Evolutionary conservation across 2,888 invertebrate species (phyloP).

Genomic region (Agrotis ipsilon): DNA sequence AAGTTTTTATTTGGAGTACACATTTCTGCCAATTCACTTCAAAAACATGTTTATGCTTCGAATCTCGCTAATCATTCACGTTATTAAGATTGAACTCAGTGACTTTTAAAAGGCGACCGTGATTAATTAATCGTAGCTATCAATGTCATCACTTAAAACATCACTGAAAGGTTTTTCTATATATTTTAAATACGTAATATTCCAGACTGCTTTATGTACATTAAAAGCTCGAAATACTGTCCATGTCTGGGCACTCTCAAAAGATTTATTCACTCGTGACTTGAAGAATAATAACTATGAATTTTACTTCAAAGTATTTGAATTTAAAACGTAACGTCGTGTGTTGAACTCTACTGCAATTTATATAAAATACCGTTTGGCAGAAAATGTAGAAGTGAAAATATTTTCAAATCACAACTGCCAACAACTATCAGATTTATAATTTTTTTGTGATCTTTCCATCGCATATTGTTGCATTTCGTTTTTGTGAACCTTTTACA

Average conservation of each 20-base stretch:
- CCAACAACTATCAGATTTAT: constrained; percentile 1
- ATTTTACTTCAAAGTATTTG: constrained; percentile 37
- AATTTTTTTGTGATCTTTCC: neutral
- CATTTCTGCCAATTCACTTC: constrained; percentile 25
- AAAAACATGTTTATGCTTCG: constrained; percentile 30
- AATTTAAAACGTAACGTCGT: constrained; percentile 26
- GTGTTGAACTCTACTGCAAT: constrained; percentile 5
- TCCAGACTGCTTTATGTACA: constrained; percentile 3
- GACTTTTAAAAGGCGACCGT: constrained; percentile 38
- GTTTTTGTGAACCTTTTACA: neutral
- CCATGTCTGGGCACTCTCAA: constrained; percentile 24
- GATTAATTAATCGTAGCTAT: constrained; percentile 44
- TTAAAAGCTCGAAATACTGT: constrained; percentile 20
- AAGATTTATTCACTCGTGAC: constrained; percentile 43
- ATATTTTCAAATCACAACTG: constrained; percentile 1
- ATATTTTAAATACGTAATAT: constrained; percentile 5
- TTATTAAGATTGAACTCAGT: constrained; percentile 45
- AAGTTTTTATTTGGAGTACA: constrained; percentile 8
- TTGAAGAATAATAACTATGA: constrained; percentile 44
- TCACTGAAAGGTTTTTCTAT: constrained; percentile 19
- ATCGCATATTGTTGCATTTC: neutral
- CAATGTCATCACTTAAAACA: constrained; percentile 41
- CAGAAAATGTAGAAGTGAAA: neutral
- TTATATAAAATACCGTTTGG: neutral
- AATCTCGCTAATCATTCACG: constrained; percentile 15